A percentile compares a stretch with the other conserved stretches of the same genome.
phyloP scores from a whole-genome alignment of 2,797 vertebrate species.

The Cyprinodon diabolis region DNA sequence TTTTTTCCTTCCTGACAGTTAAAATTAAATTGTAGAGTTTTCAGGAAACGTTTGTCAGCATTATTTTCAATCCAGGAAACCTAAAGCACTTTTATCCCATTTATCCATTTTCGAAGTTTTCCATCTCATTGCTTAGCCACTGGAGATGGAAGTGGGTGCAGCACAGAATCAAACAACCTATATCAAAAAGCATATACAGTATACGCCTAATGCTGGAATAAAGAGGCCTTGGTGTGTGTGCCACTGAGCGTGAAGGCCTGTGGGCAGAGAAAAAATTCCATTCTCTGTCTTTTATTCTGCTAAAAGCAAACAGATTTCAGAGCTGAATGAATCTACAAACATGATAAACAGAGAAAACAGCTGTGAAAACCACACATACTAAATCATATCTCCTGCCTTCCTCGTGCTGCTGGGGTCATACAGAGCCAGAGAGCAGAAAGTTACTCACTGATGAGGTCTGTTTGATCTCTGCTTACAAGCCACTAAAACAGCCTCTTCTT shows the following conservation, averaged over 20 bases:
- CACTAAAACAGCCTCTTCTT: background rate
- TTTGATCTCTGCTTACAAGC: background rate
- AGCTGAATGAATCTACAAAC: constrained; percentile 43
- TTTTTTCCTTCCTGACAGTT: no score
- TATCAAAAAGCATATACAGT: constrained; percentile 7
- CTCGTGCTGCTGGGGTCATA: background rate
- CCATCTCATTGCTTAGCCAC: background rate
- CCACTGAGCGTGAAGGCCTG: constrained; percentile 41
- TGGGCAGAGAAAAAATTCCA: constrained; percentile 21
- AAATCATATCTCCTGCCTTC: constrained; percentile 8
- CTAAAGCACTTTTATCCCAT: background rate
- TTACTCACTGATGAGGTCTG: background rate
- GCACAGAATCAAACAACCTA: constrained; percentile 18
- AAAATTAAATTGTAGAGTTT: background rate
- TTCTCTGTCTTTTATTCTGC: constrained; percentile 17
- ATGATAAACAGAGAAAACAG: constrained; percentile 23
- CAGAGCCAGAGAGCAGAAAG: constrained; percentile 13
- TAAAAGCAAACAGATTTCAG: constrained; percentile 43
- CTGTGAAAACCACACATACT: constrained; percentile 18
- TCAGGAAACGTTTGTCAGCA: no score
- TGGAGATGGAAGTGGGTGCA: constrained; percentile 14
- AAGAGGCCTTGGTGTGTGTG: constrained; percentile 33
- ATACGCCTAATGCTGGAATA: constrained; percentile 11
- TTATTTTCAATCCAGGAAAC: background rate
- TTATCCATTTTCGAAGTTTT: background rate